Evolutionary conservation across 2,113 vertebrate species (phyloP), one percentile per base, ranked within the genome.

Genomic region (Acanthisitta chloris): DNA sequence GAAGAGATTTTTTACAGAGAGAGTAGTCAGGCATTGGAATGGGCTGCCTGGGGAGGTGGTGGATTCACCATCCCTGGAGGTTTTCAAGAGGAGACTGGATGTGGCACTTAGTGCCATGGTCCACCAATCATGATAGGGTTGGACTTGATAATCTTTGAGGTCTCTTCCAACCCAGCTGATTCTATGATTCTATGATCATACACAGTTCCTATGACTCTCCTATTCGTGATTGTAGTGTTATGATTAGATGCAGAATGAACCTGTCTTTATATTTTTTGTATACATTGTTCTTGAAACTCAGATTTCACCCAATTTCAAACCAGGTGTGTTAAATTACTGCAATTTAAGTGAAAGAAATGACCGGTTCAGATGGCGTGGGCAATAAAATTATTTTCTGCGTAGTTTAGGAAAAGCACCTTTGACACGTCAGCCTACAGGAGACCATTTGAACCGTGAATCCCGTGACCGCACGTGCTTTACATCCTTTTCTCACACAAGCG

Each of bases 341-440:
- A 51, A n/a, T 43, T 90, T 72, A 66, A 52, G 8, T 21, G 13
- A 48, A 62, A 81, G 17, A 42, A 64, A 10, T 62, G 8, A 57
- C 2, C 3, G 18, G 59, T 55, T 67, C 31, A 62, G 43, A 33
- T 34, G 17, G 18, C 0, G 0, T 3, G 57, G 48, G 20, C 10
- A 62, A 79, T 14, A 29, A 11, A n/a, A 10, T 33, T n/a, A 54
- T 48, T 57, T 66, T 48, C 71, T 52, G 4, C 14, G 20, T 40
- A 46, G 24, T 67, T 84, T 58, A 62, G 17, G 28, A 52, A 48
- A 71, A 61, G 6, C 13, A 52, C 10, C 8, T 73, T 49, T 62
- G 38, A 25, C 31, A 17, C 29, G 28, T 54, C 33, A 29, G 15
- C 29, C 34, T 0, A 1, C 29, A 43, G 70, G 85, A 33, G 59